A percentile compares a stretch with the other conserved stretches of the same genome.
Evolutionary conservation across 2,113 vertebrate genomes (phyloP).

Genomic region (Perognathus longimembris): DNA sequence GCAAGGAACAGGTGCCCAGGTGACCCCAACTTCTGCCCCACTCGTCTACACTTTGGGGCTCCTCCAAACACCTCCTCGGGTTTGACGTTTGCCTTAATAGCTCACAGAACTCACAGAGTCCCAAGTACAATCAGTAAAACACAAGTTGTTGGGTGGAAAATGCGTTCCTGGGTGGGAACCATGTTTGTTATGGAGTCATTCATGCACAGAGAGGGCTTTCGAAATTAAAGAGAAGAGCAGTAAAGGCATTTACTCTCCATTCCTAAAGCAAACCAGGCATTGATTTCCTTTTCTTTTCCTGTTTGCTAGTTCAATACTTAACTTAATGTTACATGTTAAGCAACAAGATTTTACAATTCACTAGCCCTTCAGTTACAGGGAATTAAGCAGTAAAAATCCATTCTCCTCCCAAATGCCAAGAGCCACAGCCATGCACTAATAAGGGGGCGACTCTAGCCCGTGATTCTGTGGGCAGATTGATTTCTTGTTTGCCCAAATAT

Average conservation of each 20-base stretch:
- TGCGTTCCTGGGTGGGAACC: not conserved
- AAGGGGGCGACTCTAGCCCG: slow-evolving; percentile 69
- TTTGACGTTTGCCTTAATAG: not conserved
- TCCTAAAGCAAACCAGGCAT: slow-evolving; percentile 82
- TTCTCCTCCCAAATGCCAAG: slow-evolving; percentile 81
- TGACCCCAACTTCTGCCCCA: not conserved
- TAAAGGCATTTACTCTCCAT: slow-evolving; percentile 75
- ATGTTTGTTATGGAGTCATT: not conserved
- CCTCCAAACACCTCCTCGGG: not conserved
- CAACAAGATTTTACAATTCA: slow-evolving; percentile 85
- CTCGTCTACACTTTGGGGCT: not conserved
- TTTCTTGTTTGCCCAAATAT: slow-evolving; percentile 72
- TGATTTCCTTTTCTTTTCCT: slow-evolving; percentile 80
- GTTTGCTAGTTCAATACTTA: slow-evolving; percentile 84
- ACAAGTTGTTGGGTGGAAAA: not conserved
- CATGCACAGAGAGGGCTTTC: not conserved
- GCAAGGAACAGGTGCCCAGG: not conserved
- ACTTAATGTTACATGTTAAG: slow-evolving; percentile 85
- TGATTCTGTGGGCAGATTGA: slow-evolving; percentile 70
- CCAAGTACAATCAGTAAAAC: not conserved
- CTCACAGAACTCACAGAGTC: not conserved
- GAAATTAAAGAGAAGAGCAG: slow-evolving; percentile 73
- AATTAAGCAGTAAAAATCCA: slow-evolving; percentile 87
- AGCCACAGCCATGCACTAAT: slow-evolving; percentile 68
- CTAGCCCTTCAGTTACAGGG: slow-evolving; percentile 84